Percentiles rank a stretch among this genome's conserved stretches.
Evolutionary conservation across 1,140 invertebrate species (phyloP).

Genomic region (Drosophila sp.): DNA sequence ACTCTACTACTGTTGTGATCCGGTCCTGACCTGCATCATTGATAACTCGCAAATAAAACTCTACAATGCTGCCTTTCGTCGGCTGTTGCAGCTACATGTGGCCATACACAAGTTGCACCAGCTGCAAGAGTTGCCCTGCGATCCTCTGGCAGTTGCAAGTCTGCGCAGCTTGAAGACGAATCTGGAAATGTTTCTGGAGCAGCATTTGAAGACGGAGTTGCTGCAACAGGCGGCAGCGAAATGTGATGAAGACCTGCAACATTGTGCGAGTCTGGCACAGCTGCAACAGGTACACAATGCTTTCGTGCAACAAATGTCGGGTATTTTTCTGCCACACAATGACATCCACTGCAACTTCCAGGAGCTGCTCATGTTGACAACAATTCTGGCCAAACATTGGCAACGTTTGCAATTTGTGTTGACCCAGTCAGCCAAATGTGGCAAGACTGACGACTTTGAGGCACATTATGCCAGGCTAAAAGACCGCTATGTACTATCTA

Average conservation of each 20-base stretch:
- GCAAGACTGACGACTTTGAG: not conserved
- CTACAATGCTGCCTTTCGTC: constrained; percentile 20
- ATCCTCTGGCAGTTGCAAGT: not conserved
- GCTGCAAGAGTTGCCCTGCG: not conserved
- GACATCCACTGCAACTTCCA: not conserved
- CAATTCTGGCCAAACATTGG: constrained; percentile 4
- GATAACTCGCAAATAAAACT: not conserved
- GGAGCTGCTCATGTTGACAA: not conserved
- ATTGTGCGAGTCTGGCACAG: not conserved
- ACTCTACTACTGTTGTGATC: constrained; percentile 7
- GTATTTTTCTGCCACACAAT: not conserved
- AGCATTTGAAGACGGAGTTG: not conserved
- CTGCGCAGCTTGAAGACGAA: not conserved
- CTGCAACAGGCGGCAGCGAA: not conserved
- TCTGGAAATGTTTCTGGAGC: not conserved
- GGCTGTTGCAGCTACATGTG: constrained; percentile 8
- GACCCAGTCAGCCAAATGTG: not conserved
- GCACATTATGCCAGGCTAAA: not conserved
- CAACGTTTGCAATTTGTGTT: not conserved
- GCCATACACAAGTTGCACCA: constrained; percentile 3
- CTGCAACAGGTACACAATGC: constrained; percentile 7
- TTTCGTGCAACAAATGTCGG: not conserved
- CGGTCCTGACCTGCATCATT: constrained; percentile 4
- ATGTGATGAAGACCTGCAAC: not conserved
- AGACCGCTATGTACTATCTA: not conserved